Percentiles rank a stretch among this genome's conserved stretches.
These are phyloP conservation scores for Mnemiopsis leidyi DNA, from an alignment of 37 sponge, comb jelly and placozoan genomes.

Conservation along the genomic window DNA sequence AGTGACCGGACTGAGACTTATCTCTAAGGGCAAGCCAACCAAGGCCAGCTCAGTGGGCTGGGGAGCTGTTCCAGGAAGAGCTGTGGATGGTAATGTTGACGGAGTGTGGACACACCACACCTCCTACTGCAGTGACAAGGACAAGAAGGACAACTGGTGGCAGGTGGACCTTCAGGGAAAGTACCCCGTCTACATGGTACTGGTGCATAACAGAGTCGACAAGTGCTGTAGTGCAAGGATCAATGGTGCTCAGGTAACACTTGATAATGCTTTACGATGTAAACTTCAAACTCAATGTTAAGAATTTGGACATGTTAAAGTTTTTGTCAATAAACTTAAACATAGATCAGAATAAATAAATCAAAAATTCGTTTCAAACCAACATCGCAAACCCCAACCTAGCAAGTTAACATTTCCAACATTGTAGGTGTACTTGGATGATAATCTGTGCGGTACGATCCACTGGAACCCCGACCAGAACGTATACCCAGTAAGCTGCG, in stretches of 20 bases:
- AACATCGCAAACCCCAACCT: no score
- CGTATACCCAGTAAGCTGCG: not conserved
- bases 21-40: slow-evolving; percentile 1
- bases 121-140: not conserved
- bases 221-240: not conserved
- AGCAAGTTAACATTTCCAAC: no score
- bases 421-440: not conserved
- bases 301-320: no score
- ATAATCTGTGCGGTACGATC: not conserved
- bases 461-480: not conserved
- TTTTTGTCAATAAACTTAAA: not conserved
- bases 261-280: not conserved
- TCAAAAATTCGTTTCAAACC: no score
- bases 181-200: slow-evolving; percentile 34
- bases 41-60: not conserved
- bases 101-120: not conserved
- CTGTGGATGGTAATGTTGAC: slow-evolving; percentile 17
- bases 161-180: slow-evolving; percentile 31
- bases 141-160: not conserved
- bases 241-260: slow-evolving; percentile 22
- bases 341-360: not conserved
- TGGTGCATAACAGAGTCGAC: not conserved
- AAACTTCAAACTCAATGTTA: no score
- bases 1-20: not conserved
- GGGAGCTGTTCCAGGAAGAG: not conserved